phyloP scores from a whole-genome alignment of 2,113 vertebrate genomes.

The Mastomys coucha region DNA sequence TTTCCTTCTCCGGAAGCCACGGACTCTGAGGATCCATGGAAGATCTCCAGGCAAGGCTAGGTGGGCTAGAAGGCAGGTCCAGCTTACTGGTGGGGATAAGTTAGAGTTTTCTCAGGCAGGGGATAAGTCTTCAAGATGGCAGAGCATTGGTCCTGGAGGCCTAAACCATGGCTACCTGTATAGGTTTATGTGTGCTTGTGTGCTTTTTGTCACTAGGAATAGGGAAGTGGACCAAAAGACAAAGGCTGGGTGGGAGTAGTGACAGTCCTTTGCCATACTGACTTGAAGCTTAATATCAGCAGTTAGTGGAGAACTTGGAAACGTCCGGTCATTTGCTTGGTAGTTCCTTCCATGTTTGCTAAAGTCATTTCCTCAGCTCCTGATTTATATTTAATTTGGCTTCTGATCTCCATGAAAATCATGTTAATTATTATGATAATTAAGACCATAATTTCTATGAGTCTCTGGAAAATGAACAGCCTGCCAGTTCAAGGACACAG shows the following conservation, averaged over 20 bases:
- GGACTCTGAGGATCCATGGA: background rate
- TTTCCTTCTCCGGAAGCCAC: constrained; percentile 59
- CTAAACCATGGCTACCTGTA: background rate
- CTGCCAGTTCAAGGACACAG: constrained; percentile 8
- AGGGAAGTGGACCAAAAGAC: background rate
- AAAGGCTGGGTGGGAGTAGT: no score
- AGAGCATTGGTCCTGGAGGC: background rate
- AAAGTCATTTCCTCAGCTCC: constrained; percentile 17
- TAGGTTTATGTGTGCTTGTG: no score
- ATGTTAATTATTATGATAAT: constrained; percentile 47
- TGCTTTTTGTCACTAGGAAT: background rate
- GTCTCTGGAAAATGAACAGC: constrained; percentile 31
- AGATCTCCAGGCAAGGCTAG: background rate
- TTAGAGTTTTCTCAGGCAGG: background rate
- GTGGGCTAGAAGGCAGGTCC: background rate
- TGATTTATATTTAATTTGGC: constrained; percentile 43
- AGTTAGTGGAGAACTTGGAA: background rate
- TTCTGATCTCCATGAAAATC: constrained; percentile 40
- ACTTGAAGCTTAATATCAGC: background rate
- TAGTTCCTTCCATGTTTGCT: background rate
- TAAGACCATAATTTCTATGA: background rate
- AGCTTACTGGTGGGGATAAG: background rate
- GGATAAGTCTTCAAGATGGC: accelerated
- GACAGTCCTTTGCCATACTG: background rate
- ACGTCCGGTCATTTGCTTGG: background rate